These are phyloP conservation scores for Actenoides hombroni DNA, from an alignment of 2,113 vertebrate genomes.

Conservation along the genomic window DNA sequence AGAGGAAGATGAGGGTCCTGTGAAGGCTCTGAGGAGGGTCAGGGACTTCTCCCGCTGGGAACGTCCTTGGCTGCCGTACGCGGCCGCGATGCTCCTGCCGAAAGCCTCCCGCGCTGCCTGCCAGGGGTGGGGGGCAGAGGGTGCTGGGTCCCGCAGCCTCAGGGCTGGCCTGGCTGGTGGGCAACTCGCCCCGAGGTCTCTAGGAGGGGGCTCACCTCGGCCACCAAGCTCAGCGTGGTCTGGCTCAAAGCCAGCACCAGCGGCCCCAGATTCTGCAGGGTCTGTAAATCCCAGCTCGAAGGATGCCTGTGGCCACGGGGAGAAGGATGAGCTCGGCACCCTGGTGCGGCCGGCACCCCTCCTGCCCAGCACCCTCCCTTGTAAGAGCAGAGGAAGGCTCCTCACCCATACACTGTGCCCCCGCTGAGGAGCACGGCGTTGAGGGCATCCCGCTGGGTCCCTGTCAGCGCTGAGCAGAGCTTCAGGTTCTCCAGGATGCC, in stretches of 20 bases:
- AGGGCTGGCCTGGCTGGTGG: not conserved
- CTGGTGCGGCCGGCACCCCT: fast-evolving
- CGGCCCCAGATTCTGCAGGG: constrained; percentile 27
- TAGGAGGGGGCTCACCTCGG: constrained; percentile 23
- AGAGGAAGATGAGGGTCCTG: not conserved
- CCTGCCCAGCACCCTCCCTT: fast-evolving
- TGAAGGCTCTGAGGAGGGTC: not conserved
- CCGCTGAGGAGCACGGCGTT: constrained; percentile 39
- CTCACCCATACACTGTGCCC: constrained; percentile 17
- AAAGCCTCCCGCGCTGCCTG: constrained; percentile 63
- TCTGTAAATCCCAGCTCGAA: constrained; percentile 34
- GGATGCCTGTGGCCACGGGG: constrained; percentile 27
- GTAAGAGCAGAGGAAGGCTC: fast-evolving
- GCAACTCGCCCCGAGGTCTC: fast-evolving
- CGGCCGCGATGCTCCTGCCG: not conserved
- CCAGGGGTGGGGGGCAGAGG: not conserved
- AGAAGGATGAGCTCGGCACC: not conserved
- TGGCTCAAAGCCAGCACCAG: constrained; percentile 54
- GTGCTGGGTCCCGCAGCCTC: not conserved
- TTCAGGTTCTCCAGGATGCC: constrained; percentile 49
- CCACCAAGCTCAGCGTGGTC: constrained; percentile 40
- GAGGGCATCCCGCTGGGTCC: constrained; percentile 18
- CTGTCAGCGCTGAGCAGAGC: constrained; percentile 23
- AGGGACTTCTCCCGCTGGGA: not conserved
- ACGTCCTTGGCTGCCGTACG: not conserved